phyloP scores from a whole-genome alignment of 92 coral and sea anemone species.

The Palythoa caribaeorum region DNA sequence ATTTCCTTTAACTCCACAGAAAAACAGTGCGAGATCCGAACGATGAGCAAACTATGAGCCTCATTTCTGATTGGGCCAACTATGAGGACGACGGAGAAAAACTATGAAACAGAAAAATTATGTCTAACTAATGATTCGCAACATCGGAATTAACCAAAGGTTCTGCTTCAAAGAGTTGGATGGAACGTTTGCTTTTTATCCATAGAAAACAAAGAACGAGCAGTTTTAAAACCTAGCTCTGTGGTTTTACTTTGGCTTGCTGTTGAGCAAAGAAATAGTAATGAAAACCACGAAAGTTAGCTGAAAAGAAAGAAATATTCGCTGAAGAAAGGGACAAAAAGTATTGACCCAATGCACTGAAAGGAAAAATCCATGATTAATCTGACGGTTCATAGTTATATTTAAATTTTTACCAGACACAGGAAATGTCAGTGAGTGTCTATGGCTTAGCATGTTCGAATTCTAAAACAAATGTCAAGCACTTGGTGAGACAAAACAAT shows the following conservation, averaged over 20 bases:
- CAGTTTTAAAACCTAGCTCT: neutral
- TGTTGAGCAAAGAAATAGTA: neutral
- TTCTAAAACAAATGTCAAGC: neutral
- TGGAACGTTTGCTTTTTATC: neutral
- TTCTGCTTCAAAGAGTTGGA: neutral
- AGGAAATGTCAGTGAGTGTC: too few relatives aligned
- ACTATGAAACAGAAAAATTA: neutral
- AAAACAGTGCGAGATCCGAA: conserved; percentile 9
- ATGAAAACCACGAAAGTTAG: neutral
- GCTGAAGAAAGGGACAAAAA: neutral
- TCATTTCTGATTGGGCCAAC: conserved; percentile 34
- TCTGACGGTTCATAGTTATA: neutral
- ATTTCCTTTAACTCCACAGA: conserved; percentile 21
- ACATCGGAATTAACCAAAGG: neutral
- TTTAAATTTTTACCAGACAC: too few relatives aligned
- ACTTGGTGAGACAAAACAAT: neutral
- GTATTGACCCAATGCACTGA: neutral
- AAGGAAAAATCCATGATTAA: neutral
- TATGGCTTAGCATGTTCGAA: too few relatives aligned
- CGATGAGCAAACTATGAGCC: conserved; percentile 41
- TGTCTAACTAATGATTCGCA: neutral
- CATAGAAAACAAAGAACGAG: neutral
- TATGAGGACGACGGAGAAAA: conserved; percentile 41
- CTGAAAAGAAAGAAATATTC: neutral
- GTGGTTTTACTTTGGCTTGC: neutral